phyloP scores from a whole-genome alignment of 2,888 invertebrate species.

The Leucoma salicis region DNA sequence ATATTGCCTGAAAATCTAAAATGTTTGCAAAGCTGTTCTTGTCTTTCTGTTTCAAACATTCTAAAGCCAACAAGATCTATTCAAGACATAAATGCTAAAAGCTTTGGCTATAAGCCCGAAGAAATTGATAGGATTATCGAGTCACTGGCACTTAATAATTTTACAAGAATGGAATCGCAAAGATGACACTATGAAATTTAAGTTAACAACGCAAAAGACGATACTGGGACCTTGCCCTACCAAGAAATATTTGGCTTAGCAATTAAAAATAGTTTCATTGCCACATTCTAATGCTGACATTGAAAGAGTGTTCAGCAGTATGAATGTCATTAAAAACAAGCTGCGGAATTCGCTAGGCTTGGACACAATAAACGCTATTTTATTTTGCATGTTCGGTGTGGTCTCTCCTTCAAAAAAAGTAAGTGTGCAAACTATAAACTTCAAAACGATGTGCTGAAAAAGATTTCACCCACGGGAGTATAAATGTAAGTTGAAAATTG shows the following conservation, averaged over 20 bases:
- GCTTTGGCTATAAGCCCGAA: not conserved
- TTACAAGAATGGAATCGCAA: not conserved
- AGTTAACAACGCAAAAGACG: conserved; percentile 26
- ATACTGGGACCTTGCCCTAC: conserved; percentile 15
- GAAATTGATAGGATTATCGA: not conserved
- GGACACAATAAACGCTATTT: not conserved
- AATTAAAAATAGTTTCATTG: conserved; percentile 15
- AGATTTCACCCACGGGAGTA: no score
- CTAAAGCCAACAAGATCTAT: not conserved
- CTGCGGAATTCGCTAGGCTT: conserved; percentile 16
- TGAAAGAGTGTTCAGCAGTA: conserved; percentile 25
- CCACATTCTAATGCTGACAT: conserved; percentile 32
- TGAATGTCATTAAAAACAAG: conserved; percentile 30
- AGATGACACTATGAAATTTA: conserved; percentile 18
- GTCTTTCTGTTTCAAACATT: not conserved
- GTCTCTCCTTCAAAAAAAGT: no score
- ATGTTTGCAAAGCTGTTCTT: not conserved
- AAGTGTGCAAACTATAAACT: no score
- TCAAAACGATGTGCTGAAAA: no score
- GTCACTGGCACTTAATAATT: not conserved
- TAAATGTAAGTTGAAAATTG: no score
- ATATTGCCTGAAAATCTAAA: not conserved
- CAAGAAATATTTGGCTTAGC: conserved; percentile 16
- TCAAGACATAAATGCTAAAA: not conserved
- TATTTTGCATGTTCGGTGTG: not conserved